A percentile compares a stretch with the other conserved stretches of the same genome.
These are phyloP conservation scores for Hemibagrus guttatus DNA, from an alignment of 2,797 vertebrate genomes.

Conservation along the genomic window DNA sequence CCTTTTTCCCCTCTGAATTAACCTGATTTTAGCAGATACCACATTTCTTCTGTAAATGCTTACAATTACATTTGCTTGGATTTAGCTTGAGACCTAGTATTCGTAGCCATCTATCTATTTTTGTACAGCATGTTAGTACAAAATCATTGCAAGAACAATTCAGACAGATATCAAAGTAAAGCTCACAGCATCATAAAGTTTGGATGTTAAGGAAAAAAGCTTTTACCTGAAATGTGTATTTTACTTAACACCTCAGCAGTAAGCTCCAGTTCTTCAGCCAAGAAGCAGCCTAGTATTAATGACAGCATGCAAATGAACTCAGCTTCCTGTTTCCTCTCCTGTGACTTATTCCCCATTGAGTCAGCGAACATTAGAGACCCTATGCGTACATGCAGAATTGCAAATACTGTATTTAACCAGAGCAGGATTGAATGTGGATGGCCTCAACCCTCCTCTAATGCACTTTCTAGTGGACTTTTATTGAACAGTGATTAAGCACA, in stretches of 20 bases:
- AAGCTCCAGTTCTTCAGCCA: neutral
- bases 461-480: neutral
- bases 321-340: neutral
- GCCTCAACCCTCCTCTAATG: neutral
- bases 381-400: neutral
- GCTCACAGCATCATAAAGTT: neutral
- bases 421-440: neutral
- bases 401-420: slow-evolving; percentile 5
- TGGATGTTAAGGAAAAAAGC: neutral
- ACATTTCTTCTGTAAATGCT: neutral
- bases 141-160: neutral
- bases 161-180: neutral
- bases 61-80: neutral
- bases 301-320: slow-evolving; percentile 11
- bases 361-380: neutral
- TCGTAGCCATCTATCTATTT: neutral
- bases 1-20: neutral
- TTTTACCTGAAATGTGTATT: neutral
- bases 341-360: neutral
- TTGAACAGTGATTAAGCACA: neutral
- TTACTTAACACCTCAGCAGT: neutral
- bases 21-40: neutral
- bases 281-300: neutral
- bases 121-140: neutral
- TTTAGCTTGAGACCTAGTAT: neutral